Evolutionary conservation across 2,113 vertebrate species (phyloP).

Genomic region (Ceyx melanurus): DNA sequence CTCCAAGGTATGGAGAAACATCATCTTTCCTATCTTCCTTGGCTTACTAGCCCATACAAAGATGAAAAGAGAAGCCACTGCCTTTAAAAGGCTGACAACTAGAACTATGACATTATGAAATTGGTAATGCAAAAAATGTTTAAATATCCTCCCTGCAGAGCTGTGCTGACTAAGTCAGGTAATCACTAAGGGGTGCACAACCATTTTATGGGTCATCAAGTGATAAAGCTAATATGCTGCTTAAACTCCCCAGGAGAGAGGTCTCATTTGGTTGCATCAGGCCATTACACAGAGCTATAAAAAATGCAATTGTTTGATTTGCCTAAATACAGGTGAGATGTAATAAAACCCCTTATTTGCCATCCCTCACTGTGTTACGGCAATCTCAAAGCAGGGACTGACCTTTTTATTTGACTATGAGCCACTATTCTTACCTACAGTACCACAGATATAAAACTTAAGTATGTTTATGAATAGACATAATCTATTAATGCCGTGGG

Average conservation of each 20-base stretch:
- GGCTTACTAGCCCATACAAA: not conserved
- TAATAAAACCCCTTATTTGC: conserved; percentile 54
- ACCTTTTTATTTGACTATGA: conserved; percentile 44
- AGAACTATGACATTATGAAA: conserved; percentile 43
- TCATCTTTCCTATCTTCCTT: not conserved
- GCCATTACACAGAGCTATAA: conserved; percentile 50
- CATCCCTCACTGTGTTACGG: conserved; percentile 50
- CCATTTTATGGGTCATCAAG: conserved; percentile 74
- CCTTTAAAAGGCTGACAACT: not conserved
- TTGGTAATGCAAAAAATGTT: conserved; percentile 66
- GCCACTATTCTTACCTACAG: not conserved
- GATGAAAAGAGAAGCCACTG: not conserved
- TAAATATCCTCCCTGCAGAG: conserved; percentile 64
- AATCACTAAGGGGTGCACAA: conserved; percentile 72
- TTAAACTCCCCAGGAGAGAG: conserved; percentile 51
- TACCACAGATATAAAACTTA: conserved; percentile 13
- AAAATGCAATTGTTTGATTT: conserved; percentile 66
- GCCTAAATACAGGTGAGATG: conserved; percentile 66
- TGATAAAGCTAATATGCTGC: conserved; percentile 57
- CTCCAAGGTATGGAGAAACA: not conserved
- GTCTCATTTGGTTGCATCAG: conserved; percentile 27
- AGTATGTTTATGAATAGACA: not conserved
- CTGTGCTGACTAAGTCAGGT: conserved; percentile 70
- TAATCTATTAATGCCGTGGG: not conserved
- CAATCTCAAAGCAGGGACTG: conserved; percentile 20